phyloP scores from a whole-genome alignment of 2,888 invertebrate species.

The Junonia oenone region DNA sequence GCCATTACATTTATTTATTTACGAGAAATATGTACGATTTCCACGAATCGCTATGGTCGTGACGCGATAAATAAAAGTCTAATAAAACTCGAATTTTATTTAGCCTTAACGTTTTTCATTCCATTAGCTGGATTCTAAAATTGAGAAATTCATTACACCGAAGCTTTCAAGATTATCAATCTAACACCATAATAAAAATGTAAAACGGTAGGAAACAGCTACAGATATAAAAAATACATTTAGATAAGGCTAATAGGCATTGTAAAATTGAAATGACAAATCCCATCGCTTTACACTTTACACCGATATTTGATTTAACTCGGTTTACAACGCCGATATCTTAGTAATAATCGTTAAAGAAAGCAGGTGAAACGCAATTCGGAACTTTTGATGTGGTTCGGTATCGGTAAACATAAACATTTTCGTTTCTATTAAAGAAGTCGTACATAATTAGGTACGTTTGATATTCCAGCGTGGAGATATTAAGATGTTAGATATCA shows the following conservation, averaged over 20 bases:
- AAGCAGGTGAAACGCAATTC: slow-evolving; percentile 34
- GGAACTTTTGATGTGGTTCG: slow-evolving; percentile 20
- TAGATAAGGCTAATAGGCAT: slow-evolving; percentile 59
- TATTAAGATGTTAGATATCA: background rate
- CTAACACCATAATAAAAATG: slow-evolving; percentile 48
- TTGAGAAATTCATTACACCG: slow-evolving; percentile 36
- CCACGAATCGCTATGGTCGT: background rate
- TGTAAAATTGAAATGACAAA: slow-evolving; percentile 53
- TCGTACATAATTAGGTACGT: slow-evolving; percentile 6
- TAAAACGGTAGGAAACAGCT: slow-evolving; percentile 56
- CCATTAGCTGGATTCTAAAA: slow-evolving; percentile 45
- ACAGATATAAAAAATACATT: slow-evolving; percentile 54
- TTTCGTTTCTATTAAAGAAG: slow-evolving; percentile 6
- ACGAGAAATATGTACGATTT: slow-evolving; percentile 2
- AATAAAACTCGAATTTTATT: slow-evolving; percentile 20
- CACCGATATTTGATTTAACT: slow-evolving; percentile 38
- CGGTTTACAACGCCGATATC: slow-evolving; percentile 41
- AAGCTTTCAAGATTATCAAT: slow-evolving; percentile 40
- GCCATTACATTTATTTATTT: background rate
- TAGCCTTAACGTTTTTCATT: slow-evolving; percentile 5
- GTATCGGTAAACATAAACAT: slow-evolving; percentile 14
- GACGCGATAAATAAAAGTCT: background rate
- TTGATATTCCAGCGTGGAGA: background rate
- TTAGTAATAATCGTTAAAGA: slow-evolving; percentile 38
- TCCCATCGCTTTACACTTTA: slow-evolving; percentile 36